Evolutionary conservation across 2,113 vertebrate genomes (phyloP).

Genomic region (Ibidorhyncha struthersii): DNA sequence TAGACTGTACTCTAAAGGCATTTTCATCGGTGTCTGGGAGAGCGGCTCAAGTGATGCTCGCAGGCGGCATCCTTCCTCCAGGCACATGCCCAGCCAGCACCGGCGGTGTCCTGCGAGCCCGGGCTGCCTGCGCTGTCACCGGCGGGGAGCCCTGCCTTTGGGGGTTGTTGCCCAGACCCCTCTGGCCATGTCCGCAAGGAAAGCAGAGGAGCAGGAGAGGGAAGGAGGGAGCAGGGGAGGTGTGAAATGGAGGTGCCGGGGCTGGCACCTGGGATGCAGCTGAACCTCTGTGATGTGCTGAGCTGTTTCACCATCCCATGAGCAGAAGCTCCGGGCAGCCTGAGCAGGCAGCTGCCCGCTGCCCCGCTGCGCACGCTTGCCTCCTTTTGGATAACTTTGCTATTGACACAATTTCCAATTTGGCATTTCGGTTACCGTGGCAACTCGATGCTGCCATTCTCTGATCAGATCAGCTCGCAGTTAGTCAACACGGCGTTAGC

Average conservation of each 20-base stretch:
- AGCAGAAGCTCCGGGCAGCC: not conserved
- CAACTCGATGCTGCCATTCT: constrained; percentile 67
- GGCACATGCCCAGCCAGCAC: rapidly evolving
- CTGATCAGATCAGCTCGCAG: constrained; percentile 67
- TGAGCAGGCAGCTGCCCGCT: not conserved
- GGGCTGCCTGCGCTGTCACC: rapidly evolving
- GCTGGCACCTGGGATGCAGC: not conserved
- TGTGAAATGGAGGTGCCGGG: rapidly evolving
- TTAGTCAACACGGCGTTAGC: constrained; percentile 58
- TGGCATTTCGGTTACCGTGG: constrained; percentile 65
- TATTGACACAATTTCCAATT: constrained; percentile 29
- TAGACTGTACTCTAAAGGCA: not conserved
- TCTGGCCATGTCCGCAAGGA: rapidly evolving
- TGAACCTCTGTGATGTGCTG: rapidly evolving
- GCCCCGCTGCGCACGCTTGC: not conserved
- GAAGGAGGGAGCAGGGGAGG: not conserved
- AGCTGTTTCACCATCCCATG: not conserved
- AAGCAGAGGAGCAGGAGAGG: no score
- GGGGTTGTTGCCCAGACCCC: no score
- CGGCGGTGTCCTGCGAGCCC: rapidly evolving
- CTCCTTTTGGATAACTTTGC: not conserved
- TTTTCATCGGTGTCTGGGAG: not conserved
- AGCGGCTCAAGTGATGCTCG: rapidly evolving
- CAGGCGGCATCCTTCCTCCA: rapidly evolving
- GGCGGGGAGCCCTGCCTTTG: not conserved